Conservation (phyloP, 2,113 vertebrate genomes). For the Mobula birostris region DNA sequence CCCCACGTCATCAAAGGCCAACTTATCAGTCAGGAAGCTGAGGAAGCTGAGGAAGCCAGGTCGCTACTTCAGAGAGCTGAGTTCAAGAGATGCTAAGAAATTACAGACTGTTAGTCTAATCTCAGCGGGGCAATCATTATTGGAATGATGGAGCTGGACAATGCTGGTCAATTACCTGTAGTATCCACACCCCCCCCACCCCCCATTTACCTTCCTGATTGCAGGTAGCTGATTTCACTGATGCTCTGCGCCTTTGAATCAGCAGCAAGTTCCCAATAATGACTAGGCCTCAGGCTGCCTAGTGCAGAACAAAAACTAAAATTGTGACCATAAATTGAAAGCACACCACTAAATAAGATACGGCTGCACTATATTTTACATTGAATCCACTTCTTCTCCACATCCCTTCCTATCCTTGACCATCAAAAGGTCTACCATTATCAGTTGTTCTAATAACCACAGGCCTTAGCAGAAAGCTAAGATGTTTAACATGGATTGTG, state of each 20-base stretch:
- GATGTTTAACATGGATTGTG: not conserved
- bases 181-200: too few relatives aligned
- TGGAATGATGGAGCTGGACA: too few relatives aligned
- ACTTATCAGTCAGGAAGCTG: not conserved
- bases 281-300: too few relatives aligned
- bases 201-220: too few relatives aligned
- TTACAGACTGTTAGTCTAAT: not conserved
- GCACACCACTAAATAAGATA: not conserved
- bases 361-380: not conserved
- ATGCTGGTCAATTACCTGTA: too few relatives aligned
- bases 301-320: too few relatives aligned
- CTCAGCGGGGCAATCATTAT: too few relatives aligned
- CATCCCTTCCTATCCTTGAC: not conserved
- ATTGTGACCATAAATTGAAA: too few relatives aligned
- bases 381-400: not conserved
- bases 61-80: too few relatives aligned
- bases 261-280: too few relatives aligned
- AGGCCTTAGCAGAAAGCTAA: not conserved
- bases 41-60: not conserved
- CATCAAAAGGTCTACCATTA: not conserved
- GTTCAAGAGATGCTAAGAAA: not conserved
- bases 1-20: not conserved
- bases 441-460: not conserved
- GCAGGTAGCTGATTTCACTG: too few relatives aligned
- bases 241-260: too few relatives aligned